Evolutionary conservation across 2,888 invertebrate genomes (phyloP).

Genomic region (Cybosia mesomella): DNA sequence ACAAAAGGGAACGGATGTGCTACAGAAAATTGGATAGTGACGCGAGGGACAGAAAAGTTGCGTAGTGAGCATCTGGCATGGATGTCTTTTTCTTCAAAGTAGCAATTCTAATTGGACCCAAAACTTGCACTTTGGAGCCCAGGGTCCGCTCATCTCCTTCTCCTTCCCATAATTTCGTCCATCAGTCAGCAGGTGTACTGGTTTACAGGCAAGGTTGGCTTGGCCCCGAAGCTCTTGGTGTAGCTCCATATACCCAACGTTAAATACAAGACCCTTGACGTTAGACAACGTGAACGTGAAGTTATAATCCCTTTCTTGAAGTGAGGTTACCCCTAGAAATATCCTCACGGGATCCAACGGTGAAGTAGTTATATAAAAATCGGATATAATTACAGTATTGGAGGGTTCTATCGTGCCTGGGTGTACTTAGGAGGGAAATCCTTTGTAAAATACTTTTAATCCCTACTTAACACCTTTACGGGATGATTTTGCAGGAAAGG

Average conservation of each 20-base stretch:
- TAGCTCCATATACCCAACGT: no score
- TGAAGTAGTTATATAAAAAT: background rate
- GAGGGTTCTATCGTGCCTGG: background rate
- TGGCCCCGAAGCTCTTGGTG: no score
- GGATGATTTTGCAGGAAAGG: background rate
- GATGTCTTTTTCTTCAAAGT: no score
- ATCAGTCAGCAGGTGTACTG: no score
- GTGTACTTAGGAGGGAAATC: constrained; percentile 1
- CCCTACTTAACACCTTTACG: background rate
- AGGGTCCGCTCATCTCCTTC: no score
- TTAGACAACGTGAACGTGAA: background rate
- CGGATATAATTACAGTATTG: background rate
- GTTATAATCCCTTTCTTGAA: background rate
- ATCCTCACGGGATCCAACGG: background rate
- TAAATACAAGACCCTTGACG: no score
- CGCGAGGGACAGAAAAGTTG: no score
- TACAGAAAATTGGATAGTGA: background rate
- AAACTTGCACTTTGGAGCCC: no score
- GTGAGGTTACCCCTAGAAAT: background rate
- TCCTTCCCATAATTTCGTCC: no score
- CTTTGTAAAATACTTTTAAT: background rate
- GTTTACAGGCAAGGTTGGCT: no score
- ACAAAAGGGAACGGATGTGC: background rate
- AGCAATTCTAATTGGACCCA: no score
- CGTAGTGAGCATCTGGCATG: no score